These are phyloP conservation scores for Larimichthys crocea DNA, from an alignment of 2,113 vertebrate species.

Conservation along the genomic window DNA sequence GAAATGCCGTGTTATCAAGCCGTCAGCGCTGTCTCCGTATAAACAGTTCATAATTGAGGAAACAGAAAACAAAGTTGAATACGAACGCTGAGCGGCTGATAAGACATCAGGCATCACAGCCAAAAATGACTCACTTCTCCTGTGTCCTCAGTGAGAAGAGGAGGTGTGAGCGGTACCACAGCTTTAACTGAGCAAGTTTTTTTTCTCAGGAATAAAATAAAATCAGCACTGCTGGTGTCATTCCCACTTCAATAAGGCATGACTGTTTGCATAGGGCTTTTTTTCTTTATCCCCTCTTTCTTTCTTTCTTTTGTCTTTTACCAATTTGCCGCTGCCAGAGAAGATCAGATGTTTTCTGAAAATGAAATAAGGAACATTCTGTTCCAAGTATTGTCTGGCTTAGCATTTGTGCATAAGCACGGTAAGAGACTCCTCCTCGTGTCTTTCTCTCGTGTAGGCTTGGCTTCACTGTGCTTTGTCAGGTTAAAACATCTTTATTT, in stretches of 20 bases:
- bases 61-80: constrained; percentile 4
- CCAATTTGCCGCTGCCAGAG: constrained; percentile 64
- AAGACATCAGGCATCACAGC: constrained; percentile 6
- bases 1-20: constrained; percentile 4
- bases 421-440: constrained; percentile 62
- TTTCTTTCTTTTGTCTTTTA: constrained; percentile 17
- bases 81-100: constrained; percentile 3
- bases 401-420: constrained; percentile 83
- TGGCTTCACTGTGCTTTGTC: constrained; percentile 15
- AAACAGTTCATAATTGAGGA: neutral
- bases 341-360: constrained; percentile 82
- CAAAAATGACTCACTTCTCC: constrained; percentile 29
- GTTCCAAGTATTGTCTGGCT: constrained; percentile 78
- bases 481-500: constrained; percentile 15
- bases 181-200: constrained; percentile 13
- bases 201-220: neutral
- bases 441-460: constrained; percentile 10
- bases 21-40: neutral
- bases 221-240: constrained; percentile 29
- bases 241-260: constrained; percentile 24
- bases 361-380: constrained; percentile 84
- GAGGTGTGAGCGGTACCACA: constrained; percentile 30
- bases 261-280: constrained; percentile 23
- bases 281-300: constrained; percentile 23
- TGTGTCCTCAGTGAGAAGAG: constrained; percentile 9